Conservation (phyloP, 2,888 invertebrate species). For the Luperina nickerlii region DNA sequence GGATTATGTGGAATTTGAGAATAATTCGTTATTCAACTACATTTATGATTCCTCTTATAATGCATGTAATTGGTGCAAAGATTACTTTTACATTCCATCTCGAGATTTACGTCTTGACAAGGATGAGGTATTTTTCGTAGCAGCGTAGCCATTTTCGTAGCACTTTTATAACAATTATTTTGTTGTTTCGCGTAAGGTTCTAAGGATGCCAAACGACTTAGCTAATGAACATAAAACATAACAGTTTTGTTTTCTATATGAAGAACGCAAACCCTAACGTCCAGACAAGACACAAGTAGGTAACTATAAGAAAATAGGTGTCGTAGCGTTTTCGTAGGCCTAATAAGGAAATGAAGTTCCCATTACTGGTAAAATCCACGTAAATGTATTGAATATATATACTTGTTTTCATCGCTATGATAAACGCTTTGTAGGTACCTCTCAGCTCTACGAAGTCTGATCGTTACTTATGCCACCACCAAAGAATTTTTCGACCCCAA, state of each 20-base stretch:
- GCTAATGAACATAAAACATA: not conserved
- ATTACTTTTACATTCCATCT: not conserved
- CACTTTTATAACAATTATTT: conserved; percentile 1
- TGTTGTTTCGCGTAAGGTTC: not conserved
- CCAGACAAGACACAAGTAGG: not conserved
- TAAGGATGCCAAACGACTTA: not conserved
- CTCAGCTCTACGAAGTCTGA: not conserved
- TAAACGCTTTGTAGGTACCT: not conserved
- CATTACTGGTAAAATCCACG: not conserved
- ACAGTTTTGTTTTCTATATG: not conserved
- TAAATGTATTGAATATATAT: not conserved
- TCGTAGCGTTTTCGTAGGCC: not conserved
- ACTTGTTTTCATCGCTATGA: not conserved
- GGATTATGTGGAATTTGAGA: conserved; percentile 11
- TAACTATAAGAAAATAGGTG: not conserved
- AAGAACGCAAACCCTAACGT: not conserved
- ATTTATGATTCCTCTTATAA: conserved; percentile 7
- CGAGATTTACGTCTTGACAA: not conserved
- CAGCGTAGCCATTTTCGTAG: conserved; percentile 40
- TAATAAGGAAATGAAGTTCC: too few relatives aligned
- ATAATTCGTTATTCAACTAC: conserved; percentile 9
- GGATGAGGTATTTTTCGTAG: not conserved
- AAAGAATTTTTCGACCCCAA: not conserved
- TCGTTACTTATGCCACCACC: not conserved
- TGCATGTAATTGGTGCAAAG: not conserved